Conservation (phyloP, 2,888 invertebrate genomes). For the Orthosia gracilis region DNA sequence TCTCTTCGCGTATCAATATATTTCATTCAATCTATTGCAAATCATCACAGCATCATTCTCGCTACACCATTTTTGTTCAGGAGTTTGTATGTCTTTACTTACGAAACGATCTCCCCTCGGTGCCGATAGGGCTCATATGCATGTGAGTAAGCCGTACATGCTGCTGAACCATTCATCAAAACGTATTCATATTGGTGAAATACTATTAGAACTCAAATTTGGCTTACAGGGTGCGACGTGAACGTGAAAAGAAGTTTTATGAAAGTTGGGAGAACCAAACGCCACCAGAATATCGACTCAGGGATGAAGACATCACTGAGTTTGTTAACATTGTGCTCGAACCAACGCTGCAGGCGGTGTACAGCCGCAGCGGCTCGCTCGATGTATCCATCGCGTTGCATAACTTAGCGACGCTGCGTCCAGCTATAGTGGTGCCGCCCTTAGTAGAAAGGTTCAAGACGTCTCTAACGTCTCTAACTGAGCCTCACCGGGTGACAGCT, state of each 20-base stretch:
- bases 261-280: constrained; percentile 93
- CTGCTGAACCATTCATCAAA: constrained; percentile 29
- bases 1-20: neutral
- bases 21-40: neutral
- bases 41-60: constrained; percentile 20
- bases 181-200: neutral
- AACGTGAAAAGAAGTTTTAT: constrained; percentile 91
- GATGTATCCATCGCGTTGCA: constrained; percentile 93
- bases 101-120: constrained; percentile 7
- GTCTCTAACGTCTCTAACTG: constrained; percentile 96
- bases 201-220: constrained; percentile 26
- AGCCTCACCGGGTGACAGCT: constrained; percentile 96
- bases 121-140: constrained; percentile 16
- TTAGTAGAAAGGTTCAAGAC: constrained; percentile 95
- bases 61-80: constrained; percentile 28
- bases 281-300: constrained; percentile 93
- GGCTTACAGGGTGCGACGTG: constrained; percentile 91
- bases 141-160: constrained; percentile 34
- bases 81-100: constrained; percentile 31
- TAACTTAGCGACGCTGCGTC: constrained; percentile 94
- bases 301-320: constrained; percentile 95
- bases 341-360: constrained; percentile 95
- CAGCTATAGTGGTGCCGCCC: constrained; percentile 95
- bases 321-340: constrained; percentile 95
- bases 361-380: constrained; percentile 93